These are phyloP conservation scores for Rhynchophorus ferrugineus DNA, from an alignment of 1,140 invertebrate species.

Conservation along the genomic window DNA sequence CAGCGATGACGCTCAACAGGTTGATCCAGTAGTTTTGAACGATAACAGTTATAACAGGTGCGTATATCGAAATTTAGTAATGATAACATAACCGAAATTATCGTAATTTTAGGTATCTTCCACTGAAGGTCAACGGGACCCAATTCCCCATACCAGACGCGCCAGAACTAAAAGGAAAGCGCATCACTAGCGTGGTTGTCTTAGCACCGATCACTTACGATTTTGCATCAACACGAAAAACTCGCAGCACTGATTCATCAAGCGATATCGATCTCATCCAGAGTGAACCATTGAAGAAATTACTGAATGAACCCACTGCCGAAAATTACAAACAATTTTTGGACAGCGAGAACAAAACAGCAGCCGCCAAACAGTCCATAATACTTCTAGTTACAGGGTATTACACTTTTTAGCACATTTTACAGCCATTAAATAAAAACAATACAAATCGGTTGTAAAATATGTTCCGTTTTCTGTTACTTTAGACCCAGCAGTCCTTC, in stretches of 20 bases:
- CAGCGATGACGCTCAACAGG: constrained; percentile 60
- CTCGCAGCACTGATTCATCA: constrained; percentile 44
- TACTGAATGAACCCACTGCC: constrained; percentile 63
- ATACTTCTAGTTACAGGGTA: constrained; percentile 71
- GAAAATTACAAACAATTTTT: constrained; percentile 76
- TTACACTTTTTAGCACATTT: constrained; percentile 35
- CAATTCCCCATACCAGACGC: constrained; percentile 74
- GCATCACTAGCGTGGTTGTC: constrained; percentile 73
- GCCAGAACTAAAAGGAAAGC: constrained; percentile 60
- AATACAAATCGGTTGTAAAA: no score
- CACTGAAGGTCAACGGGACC: constrained; percentile 73
- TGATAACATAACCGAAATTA: no score
- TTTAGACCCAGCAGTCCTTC: constrained; percentile 46
- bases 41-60: constrained; percentile 61
- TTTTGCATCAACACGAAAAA: constrained; percentile 34
- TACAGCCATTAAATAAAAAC: no score
- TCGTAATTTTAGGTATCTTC: constrained; percentile 62
- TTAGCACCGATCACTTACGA: constrained; percentile 66
- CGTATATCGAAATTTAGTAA: no score
- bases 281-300: constrained; percentile 63
- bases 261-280: constrained; percentile 55
- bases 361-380: constrained; percentile 65
- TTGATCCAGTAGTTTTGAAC: constrained; percentile 65
- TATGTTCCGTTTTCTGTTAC: constrained; percentile 21
- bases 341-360: constrained; percentile 62